These are phyloP conservation scores for Iguana delicatissima DNA, from an alignment of 2,797 vertebrate species.

Conservation along the genomic window DNA sequence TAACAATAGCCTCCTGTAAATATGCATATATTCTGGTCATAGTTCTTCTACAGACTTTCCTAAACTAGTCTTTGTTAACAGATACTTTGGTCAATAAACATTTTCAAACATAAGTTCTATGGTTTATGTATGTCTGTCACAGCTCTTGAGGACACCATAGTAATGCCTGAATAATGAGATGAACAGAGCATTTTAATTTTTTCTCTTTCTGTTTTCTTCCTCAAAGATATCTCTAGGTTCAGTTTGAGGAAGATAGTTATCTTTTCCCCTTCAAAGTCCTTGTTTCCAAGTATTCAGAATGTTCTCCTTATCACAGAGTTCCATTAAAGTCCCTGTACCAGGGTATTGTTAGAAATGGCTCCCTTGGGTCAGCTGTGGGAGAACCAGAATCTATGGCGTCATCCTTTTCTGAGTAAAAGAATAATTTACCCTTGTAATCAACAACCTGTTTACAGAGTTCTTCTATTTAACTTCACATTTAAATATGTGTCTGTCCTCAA, in stretches of 20 bases:
- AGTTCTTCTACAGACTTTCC: conserved; percentile 7
- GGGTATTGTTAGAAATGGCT: conserved; percentile 52
- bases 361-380: conserved; percentile 56
- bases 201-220: conserved; percentile 39
- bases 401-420: conserved; percentile 72
- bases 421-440: conserved; percentile 59
- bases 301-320: conserved; percentile 51
- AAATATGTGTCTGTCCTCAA: conserved; percentile 14
- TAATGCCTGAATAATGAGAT: conserved; percentile 39
- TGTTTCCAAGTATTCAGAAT: conserved; percentile 36
- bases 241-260: conserved; percentile 35
- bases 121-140: conserved; percentile 17
- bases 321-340: conserved; percentile 52
- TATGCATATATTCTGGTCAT: not conserved
- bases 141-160: conserved; percentile 37
- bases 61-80: conserved; percentile 40
- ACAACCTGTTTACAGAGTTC: conserved; percentile 42
- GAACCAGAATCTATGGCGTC: conserved; percentile 26
- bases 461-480: conserved; percentile 31
- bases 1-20: not conserved
- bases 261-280: conserved; percentile 37
- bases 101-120: conserved; percentile 11
- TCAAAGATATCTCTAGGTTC: conserved; percentile 43
- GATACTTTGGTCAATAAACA: conserved; percentile 32
- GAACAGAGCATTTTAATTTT: conserved; percentile 45